Percentiles rank a stretch among this genome's conserved stretches.
These are phyloP conservation scores for Melopsittacus undulatus DNA, from an alignment of 2,797 vertebrate species.

Conservation along the genomic window DNA sequence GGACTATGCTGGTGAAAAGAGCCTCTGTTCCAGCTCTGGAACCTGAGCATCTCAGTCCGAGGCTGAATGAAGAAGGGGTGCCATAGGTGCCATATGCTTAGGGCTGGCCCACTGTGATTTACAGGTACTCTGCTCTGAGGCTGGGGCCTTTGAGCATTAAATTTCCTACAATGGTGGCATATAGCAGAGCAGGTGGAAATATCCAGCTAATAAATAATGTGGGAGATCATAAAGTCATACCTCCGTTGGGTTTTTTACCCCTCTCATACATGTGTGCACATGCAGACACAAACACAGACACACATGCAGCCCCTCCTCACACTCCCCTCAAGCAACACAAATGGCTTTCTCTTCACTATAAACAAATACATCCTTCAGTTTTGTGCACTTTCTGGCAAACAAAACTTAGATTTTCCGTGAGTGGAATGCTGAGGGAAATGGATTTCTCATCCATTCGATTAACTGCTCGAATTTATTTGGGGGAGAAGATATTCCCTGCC, in stretches of 20 bases:
- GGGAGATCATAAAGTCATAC: not conserved
- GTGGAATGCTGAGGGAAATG: not conserved
- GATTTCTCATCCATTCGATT: not conserved
- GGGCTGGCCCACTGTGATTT: not conserved
- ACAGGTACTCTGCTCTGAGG: not conserved
- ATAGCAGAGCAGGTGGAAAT: not conserved
- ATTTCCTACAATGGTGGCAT: rapidly evolving
- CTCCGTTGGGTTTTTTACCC: not conserved
- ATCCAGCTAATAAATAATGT: not conserved
- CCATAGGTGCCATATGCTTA: rapidly evolving
- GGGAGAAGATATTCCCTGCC: not conserved
- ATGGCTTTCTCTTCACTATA: not conserved
- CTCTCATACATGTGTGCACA: rapidly evolving
- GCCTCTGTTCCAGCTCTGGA: not conserved
- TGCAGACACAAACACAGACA: not conserved
- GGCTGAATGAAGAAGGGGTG: too few species aligned
- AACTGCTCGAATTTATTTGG: not conserved
- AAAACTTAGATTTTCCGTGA: not conserved
- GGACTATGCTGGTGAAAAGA: not conserved
- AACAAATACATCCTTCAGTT: not conserved
- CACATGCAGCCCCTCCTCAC: rapidly evolving
- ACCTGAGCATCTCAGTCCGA: not conserved
- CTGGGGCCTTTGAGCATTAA: rapidly evolving
- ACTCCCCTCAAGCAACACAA: not conserved
- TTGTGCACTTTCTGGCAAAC: not conserved